phyloP scores from a whole-genome alignment of 2,797 vertebrate genomes.

The Amniataba percoides region DNA sequence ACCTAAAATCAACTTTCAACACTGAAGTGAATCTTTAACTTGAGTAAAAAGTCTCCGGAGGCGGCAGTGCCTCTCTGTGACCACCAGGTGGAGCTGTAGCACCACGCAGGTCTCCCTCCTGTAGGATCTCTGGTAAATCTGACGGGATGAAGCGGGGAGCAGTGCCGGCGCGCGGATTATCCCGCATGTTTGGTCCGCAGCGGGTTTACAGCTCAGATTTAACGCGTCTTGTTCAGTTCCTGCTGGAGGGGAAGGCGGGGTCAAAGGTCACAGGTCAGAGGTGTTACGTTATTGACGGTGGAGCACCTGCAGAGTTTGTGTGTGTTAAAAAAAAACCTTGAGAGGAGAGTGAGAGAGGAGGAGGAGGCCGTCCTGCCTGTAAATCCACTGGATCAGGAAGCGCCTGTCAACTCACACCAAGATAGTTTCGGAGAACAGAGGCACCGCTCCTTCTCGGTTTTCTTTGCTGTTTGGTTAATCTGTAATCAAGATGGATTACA shows the following conservation, averaged over 20 bases:
- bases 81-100: slow-evolving; percentile 58
- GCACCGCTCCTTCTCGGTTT: slow-evolving; percentile 5
- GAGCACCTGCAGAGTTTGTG: neutral
- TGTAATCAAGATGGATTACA: too few relatives aligned
- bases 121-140: slow-evolving; percentile 29
- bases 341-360: neutral
- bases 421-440: slow-evolving; percentile 40
- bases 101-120: slow-evolving; percentile 3
- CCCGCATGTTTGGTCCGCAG: slow-evolving; percentile 14
- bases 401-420: slow-evolving; percentile 61
- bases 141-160: slow-evolving; percentile 38
- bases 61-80: neutral
- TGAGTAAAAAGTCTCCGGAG: neutral
- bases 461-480: neutral
- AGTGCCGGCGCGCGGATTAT: slow-evolving; percentile 29
- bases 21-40: too few relatives aligned
- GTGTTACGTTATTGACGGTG: neutral
- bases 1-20: too few relatives aligned
- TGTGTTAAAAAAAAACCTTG: neutral
- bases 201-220: neutral
- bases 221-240: neutral
- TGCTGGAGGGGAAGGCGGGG: fast-evolving
- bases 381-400: slow-evolving; percentile 68
- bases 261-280: neutral
- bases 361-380: slow-evolving; percentile 23